Conservation (phyloP, 2,113 vertebrate species). For the Malurus melanocephalus region DNA sequence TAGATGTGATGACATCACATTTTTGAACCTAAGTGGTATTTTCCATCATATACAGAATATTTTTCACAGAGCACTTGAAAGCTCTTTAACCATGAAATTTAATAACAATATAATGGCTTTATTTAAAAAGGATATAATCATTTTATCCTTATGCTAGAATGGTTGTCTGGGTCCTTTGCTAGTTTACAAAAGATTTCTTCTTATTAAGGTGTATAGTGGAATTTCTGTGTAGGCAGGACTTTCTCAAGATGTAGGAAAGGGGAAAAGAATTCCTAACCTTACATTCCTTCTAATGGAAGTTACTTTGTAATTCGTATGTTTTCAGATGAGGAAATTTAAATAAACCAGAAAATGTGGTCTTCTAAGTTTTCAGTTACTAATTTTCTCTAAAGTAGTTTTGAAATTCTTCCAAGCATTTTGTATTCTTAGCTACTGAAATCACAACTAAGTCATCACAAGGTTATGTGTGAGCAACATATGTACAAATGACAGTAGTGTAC, state of each 20-base stretch:
- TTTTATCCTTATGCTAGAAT: not conserved
- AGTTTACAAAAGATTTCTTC: not conserved
- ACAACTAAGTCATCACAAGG: constrained; percentile 10
- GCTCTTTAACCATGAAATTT: not conserved
- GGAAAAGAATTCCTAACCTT: rapidly evolving
- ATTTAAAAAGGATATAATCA: not conserved
- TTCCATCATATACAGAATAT: not conserved
- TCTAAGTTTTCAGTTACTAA: not conserved
- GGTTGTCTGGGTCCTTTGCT: not conserved
- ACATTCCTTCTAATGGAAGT: not conserved
- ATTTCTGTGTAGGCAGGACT: not conserved
- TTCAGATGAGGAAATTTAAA: not conserved
- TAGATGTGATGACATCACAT: not conserved
- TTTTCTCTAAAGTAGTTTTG: constrained; percentile 37
- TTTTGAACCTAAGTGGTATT: not conserved
- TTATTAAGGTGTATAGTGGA: not conserved
- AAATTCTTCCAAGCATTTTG: constrained; percentile 18
- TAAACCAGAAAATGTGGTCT: not conserved
- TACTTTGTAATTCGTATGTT: not conserved
- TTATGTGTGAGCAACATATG: constrained; percentile 19
- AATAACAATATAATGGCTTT: not conserved
- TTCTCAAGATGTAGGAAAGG: not conserved
- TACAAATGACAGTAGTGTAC: constrained; percentile 37
- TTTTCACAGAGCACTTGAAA: not conserved
- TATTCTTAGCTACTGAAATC: constrained; percentile 42